These are phyloP conservation scores for Molossus alvarezi DNA, from an alignment of 2,797 vertebrate species.

Conservation along the genomic window DNA sequence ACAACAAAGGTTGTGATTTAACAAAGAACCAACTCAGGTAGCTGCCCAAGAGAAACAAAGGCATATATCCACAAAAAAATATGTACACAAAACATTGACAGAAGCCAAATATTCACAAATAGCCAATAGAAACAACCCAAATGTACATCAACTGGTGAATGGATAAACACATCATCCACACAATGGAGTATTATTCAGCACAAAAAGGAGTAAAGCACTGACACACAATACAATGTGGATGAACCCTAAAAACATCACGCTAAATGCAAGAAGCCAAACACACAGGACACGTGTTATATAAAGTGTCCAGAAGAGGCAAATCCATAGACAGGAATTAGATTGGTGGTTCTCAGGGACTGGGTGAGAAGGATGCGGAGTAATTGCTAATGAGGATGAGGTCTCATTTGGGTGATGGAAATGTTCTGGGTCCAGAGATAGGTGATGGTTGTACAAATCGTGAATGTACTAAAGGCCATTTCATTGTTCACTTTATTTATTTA, in stretches of 20 bases:
- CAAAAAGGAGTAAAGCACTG: neutral
- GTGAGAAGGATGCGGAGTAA: neutral
- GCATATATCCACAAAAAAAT: neutral
- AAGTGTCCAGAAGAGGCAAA: neutral
- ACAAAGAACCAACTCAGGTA: neutral
- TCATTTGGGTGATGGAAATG: neutral
- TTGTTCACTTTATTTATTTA: neutral
- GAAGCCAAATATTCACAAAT: neutral
- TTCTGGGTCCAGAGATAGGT: neutral
- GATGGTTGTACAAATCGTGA: neutral
- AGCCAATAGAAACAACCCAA: neutral
- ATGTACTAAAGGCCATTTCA: neutral
- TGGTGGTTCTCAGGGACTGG: neutral
- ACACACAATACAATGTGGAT: accelerated
- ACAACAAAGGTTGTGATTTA: neutral
- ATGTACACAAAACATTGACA: accelerated
- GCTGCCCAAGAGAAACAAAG: neutral
- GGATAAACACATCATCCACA: neutral
- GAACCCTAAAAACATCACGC: neutral
- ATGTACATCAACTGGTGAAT: neutral
- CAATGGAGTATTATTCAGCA: accelerated
- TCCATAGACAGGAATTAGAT: neutral
- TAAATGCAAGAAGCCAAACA: neutral
- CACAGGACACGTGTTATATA: neutral
- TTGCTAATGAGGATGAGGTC: neutral